These are phyloP conservation scores for Temnothorax nylanderi DNA, from an alignment of 1,140 invertebrate species.

Conservation along the genomic window DNA sequence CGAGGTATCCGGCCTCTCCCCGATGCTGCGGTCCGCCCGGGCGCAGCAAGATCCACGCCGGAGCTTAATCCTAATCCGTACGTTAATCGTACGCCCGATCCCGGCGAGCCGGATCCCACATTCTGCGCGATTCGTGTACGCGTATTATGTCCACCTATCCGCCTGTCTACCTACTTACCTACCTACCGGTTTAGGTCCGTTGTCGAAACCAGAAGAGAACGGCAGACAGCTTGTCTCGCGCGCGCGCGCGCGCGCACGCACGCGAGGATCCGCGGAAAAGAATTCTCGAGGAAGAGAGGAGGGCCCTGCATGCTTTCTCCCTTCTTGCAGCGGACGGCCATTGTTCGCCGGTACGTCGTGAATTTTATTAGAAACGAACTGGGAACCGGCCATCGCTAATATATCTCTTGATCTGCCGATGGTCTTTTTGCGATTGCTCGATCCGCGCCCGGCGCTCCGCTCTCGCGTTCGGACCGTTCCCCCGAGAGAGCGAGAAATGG, in stretches of 20 bases:
- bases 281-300: slow-evolving; percentile 6
- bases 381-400: slow-evolving; percentile 46
- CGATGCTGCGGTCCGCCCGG: slow-evolving; percentile 62
- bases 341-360: slow-evolving; percentile 55
- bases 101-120: slow-evolving; percentile 70
- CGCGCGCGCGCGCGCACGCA: background rate
- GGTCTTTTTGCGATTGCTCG: slow-evolving; percentile 37
- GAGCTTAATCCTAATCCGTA: slow-evolving; percentile 82
- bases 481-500: background rate
- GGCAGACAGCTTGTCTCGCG: background rate
- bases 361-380: slow-evolving; percentile 65
- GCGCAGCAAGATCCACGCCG: slow-evolving; percentile 70
- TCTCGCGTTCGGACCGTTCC: background rate
- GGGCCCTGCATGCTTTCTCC: background rate
- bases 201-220: slow-evolving; percentile 28
- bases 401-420: slow-evolving; percentile 59
- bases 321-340: slow-evolving; percentile 5
- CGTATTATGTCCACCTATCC: slow-evolving; percentile 15
- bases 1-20: slow-evolving; percentile 12
- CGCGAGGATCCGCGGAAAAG: background rate
- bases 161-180: slow-evolving; percentile 15
- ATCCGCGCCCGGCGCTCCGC: background rate
- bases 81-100: slow-evolving; percentile 81
- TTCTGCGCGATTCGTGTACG: slow-evolving; percentile 53
- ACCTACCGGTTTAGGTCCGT: slow-evolving; percentile 48